Base-by-base conservation (phyloP, 2,797 vertebrate genomes). In the Clamator glandarius region DNA sequence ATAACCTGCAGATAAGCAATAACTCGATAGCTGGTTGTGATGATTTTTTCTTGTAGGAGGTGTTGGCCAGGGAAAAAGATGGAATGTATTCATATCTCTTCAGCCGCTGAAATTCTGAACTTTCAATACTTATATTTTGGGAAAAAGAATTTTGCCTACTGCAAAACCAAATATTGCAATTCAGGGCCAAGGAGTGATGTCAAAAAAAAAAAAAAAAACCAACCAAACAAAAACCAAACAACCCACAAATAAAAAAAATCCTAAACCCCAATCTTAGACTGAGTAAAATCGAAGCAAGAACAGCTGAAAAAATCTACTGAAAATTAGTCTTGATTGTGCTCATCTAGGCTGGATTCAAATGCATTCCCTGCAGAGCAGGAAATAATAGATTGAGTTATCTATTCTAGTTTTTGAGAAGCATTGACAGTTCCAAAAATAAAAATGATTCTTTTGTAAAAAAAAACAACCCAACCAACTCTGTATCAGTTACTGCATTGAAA, bases 181-280 rank as follows among this genome's bases (percentile, higher is more conserved):
- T 83, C 20, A 48, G 17, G 21, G 5, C 8, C 51, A 69, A 69
- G 3, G 10, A n/a, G 6, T 31, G 19, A 9, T 51, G 15, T 23
- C 8, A 31, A 54, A 50, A 76, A 82, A 90, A 75, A 16, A 16
- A 18, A 42, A 42, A 42, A 42, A 42, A 8, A 12, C n/a, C n/a
- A n/a, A n/a, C n/a, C n/a, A n/a, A n/a, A n/a, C n/a, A n/a, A n/a
- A n/a, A n/a, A n/a, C n/a, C n/a, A n/a, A 42, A 16, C 41, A 42
- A 42, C 13, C 13, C 41, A 42, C 41, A 42, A 42, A 13, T 16
- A 16, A 18, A 44, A 44, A 44, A 44, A 44, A 44, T 17, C 8
- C n/a, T n/a, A 3, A 1, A 0, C 6, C 54, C 1, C 12, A 29
- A 5, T 41, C 12, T 62, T 67, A 42, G 14, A 64, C 64, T 41